These are phyloP conservation scores for Epizoanthus scotinus DNA, from an alignment of 92 coral and sea anemone species.

Conservation along the genomic window DNA sequence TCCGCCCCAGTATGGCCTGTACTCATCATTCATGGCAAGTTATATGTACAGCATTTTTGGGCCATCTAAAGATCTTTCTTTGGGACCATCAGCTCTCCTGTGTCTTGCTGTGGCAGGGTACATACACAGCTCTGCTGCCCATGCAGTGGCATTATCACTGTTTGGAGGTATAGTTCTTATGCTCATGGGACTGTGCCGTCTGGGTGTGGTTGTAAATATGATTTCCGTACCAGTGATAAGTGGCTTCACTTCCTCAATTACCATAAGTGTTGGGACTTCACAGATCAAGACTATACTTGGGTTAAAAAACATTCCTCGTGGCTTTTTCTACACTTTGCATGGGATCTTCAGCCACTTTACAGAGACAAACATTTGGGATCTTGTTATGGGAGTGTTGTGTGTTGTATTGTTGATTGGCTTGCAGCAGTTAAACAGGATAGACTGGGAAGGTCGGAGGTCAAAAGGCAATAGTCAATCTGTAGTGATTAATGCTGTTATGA, in stretches of 20 bases:
- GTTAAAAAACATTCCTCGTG: conserved; percentile 39
- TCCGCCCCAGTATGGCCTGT: conserved; percentile 53
- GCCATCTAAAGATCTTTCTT: conserved; percentile 41
- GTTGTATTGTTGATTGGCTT: conserved; percentile 27
- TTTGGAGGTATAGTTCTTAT: conserved; percentile 45
- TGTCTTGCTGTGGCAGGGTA: conserved; percentile 50
- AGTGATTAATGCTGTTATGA: conserved; percentile 6
- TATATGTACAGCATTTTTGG: conserved; percentile 47
- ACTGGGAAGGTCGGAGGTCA: conserved; percentile 26
- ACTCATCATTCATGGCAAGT: conserved; percentile 46
- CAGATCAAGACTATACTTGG: conserved; percentile 46
- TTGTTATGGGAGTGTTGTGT: conserved; percentile 39
- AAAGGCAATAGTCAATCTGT: conserved; percentile 29
- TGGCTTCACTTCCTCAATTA: conserved; percentile 53
- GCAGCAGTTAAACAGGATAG: conserved; percentile 32
- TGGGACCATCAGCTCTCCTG: conserved; percentile 50
- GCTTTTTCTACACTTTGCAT: conserved; percentile 35
- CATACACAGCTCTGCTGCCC: conserved; percentile 37
- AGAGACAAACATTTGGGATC: conserved; percentile 49
- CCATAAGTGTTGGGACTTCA: conserved; percentile 46
- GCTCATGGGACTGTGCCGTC: conserved; percentile 44
- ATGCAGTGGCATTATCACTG: conserved; percentile 41
- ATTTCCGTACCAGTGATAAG: conserved; percentile 53
- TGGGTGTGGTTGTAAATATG: conserved; percentile 47
- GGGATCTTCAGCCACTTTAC: conserved; percentile 36